A percentile compares a stretch with the other conserved stretches of the same genome.
These are phyloP conservation scores for Acanthurus leucopareius DNA, from an alignment of 2,797 vertebrate genomes.

Conservation along the genomic window DNA sequence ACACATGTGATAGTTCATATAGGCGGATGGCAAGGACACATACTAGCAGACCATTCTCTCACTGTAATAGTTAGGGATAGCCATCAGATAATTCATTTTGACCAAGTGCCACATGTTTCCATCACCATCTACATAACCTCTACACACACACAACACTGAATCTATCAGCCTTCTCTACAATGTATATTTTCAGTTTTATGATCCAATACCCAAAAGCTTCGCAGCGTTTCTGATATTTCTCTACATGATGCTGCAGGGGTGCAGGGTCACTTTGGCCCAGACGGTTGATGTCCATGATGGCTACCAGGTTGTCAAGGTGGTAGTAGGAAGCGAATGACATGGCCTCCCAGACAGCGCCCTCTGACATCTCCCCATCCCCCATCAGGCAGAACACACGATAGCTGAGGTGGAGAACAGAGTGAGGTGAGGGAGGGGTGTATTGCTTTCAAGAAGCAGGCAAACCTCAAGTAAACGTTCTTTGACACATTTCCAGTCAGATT, in stretches of 20 bases:
- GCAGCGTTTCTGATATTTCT: slow-evolving; percentile 94
- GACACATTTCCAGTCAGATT: slow-evolving; percentile 66
- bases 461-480: slow-evolving; percentile 51
- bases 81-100: neutral
- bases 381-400: slow-evolving; percentile 94
- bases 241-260: slow-evolving; percentile 94
- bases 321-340: slow-evolving; percentile 98
- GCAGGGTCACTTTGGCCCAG: slow-evolving; percentile 95
- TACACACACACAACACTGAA: neutral
- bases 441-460: slow-evolving; percentile 13
- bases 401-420: slow-evolving; percentile 75
- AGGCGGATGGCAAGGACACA: neutral
- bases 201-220: slow-evolving; percentile 92
- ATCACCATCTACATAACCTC: neutral
- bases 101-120: neutral
- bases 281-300: slow-evolving; percentile 96
- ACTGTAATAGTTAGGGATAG: neutral
- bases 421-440: neutral
- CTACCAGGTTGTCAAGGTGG: slow-evolving; percentile 95
- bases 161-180: neutral
- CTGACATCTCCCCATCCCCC: slow-evolving; percentile 95
- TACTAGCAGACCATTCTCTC: neutral
- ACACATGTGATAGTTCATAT: slow-evolving; percentile 4
- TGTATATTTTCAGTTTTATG: slow-evolving; percentile 3
- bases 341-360: slow-evolving; percentile 97